Percentiles rank a stretch among this genome's conserved stretches.
These are phyloP conservation scores for Vidua macroura DNA, from an alignment of 2,113 vertebrate species.

Conservation along the genomic window DNA sequence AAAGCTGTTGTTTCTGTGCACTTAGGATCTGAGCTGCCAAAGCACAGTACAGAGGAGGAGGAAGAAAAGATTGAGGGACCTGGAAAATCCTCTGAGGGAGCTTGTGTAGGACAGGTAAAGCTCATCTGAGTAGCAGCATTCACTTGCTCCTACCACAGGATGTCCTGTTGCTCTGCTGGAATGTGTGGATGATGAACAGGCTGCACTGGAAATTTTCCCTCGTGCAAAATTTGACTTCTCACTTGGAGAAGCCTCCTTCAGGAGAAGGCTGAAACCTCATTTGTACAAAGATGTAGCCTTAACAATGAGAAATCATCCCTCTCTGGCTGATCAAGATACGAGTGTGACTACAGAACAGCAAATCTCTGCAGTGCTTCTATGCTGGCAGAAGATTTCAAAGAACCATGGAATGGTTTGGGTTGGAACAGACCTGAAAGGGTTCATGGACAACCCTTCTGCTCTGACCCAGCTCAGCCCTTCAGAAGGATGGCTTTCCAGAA, in stretches of 20 bases:
- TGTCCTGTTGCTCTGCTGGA: neutral
- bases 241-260: neutral
- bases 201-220: neutral
- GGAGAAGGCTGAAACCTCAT: neutral
- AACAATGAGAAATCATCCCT: neutral
- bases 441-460: neutral
- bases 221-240: neutral
- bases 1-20: neutral
- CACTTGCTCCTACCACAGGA: neutral
- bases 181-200: accelerated
- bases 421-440: neutral
- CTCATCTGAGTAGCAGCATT: neutral
- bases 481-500: neutral
- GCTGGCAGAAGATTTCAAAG: neutral
- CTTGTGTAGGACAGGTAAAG: neutral
- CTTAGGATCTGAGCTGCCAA: accelerated
- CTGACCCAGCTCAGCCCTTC: neutral
- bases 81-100: neutral
- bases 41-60: neutral
- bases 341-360: neutral
- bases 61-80: neutral
- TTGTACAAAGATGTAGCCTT: neutral
- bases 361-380: accelerated
- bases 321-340: neutral
- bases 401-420: neutral